Base-by-base conservation (phyloP, 2,113 vertebrate genomes). In the Macroglossus sobrinus region DNA sequence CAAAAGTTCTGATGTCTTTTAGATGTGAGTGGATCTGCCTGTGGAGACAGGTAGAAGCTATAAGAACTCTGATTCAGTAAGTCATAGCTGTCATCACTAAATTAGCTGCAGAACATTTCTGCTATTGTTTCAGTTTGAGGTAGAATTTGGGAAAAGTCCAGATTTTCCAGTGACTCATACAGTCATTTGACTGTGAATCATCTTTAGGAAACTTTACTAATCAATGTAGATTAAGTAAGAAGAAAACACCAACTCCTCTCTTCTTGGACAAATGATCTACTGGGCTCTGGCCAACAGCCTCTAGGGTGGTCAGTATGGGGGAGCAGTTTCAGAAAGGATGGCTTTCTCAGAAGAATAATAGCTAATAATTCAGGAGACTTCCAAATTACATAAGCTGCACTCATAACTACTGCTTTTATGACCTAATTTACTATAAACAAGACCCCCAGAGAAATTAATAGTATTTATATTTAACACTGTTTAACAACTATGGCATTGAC, bases 121-220 rank as follows among this genome's bases (percentile, higher is more conserved):
- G 74, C 59, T 69, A 1, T 47, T 88, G 4, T 35, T 35, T 89
- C 68, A 50, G 21, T 93, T 78, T 91, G 30, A 89, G 61, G 35
- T 5, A 72, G 57, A 79, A 43, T 71, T 87, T 88, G 50, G 69
- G 59, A 75, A 71, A 89, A 28, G 38, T 38, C 74, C 53, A 71
- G 4, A n/a, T 88, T 91, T 93, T 94, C 78, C 61, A 59, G n/a
- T 89, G 87, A 95, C 64, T 80, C 86, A 72, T 15, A 47, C 45
- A 55, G 38, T 93, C 35, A 7, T 87, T 80, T 61, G 35, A 47
- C 33, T 50, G 15, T 71, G 50, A 91, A 15, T 94, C 64, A 88
- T 89, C 43, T 87, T 79, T 47, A 63, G 72, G 72, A 87, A 59
- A 74, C n/a, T 74, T 84, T 74, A 40, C 24, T 90, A 75, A 87